A percentile compares a stretch with the other conserved stretches of the same genome.
These are phyloP conservation scores for Arnoldichthys spilopterus DNA, from an alignment of 2,797 vertebrate species.

Conservation along the genomic window DNA sequence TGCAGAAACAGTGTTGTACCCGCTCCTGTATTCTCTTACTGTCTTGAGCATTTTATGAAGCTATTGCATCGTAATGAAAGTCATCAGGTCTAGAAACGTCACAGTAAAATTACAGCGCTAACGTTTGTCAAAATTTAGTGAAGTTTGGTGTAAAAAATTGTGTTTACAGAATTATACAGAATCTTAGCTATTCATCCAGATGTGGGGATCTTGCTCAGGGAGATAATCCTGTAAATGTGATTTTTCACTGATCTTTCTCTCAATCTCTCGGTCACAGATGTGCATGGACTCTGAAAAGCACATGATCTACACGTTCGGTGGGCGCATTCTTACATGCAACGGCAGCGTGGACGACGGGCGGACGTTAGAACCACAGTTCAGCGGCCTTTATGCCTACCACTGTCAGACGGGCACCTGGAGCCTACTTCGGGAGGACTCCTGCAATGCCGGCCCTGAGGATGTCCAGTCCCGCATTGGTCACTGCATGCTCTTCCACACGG, in stretches of 20 bases:
- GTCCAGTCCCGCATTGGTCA: conserved; percentile 98
- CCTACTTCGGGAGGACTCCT: conserved; percentile 94
- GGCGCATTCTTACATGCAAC: conserved; percentile 95
- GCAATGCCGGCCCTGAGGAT: conserved; percentile 96
- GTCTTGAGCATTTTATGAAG: neutral
- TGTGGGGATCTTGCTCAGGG: neutral
- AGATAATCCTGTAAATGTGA: too few relatives aligned
- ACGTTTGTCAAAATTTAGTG: too few relatives aligned
- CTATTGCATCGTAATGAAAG: neutral
- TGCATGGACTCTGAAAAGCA: conserved; percentile 99
- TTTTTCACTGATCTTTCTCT: neutral
- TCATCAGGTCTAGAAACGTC: neutral
- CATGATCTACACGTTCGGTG: conserved; percentile 99
- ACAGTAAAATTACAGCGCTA: too few relatives aligned
- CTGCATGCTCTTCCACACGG: conserved; percentile 97
- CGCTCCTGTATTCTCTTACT: too few relatives aligned
- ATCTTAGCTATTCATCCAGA: neutral
- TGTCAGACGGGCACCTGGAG: conserved; percentile 92
- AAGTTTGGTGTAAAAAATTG: too few relatives aligned
- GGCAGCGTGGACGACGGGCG: conserved; percentile 95
- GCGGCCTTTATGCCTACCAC: conserved; percentile 94
- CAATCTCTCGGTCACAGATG: conserved; percentile 81
- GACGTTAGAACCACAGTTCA: conserved; percentile 95
- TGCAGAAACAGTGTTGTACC: too few relatives aligned
- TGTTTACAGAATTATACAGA: too few relatives aligned